Base-by-base conservation (phyloP, 2,888 invertebrate genomes). In the Ophion ellenae region DNA sequence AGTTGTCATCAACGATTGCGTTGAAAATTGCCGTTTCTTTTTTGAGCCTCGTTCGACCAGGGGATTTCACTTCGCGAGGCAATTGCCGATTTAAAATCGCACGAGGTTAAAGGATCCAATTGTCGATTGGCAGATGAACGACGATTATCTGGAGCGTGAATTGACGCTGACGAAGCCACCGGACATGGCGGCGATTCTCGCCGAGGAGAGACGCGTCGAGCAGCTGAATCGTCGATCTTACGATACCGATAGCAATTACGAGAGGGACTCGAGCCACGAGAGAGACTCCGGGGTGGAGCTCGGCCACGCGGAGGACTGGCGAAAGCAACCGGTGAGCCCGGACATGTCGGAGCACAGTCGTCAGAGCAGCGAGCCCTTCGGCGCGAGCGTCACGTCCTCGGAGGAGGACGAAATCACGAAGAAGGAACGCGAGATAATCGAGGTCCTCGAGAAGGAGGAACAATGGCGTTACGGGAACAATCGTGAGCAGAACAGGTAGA, bases 211-310 rank as follows among this genome's bases (percentile, higher is more conserved):
- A 7, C 96, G 97, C 80, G 95, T 97, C 81, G 97, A 97, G 91
- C 96, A 97, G 86, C 94, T 97, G 77, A 97, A 97, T 92, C 96
- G 96, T 90, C 97, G 96, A 91, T 96, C 96, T 32, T 96, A 96
- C 90, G 97, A 96, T 89, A 96, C 96, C 89, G 96, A 96, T 91
- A 96, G 96, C 61, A 94, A 93, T 87, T 94, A 93, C 89, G 93
- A 94, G 86, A 93, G 93, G 76, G 94, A 95, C 87, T 94, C 94
- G 57, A 94, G 94, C 86, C 94, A 94, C 88, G 94, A 94, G 79
- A 95, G 97, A 80, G 97, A 97, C 93, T 97, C 97, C 0, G 97
- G 97, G 0, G 97, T 97, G 1, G 97, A 97, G 90, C 95, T 97
- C 11, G 97, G 97, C 85, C 94, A 94, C 86, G 92, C 92, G 11